Conservation (phyloP, 2,888 invertebrate genomes). For the Euplagia quadripunctaria region DNA sequence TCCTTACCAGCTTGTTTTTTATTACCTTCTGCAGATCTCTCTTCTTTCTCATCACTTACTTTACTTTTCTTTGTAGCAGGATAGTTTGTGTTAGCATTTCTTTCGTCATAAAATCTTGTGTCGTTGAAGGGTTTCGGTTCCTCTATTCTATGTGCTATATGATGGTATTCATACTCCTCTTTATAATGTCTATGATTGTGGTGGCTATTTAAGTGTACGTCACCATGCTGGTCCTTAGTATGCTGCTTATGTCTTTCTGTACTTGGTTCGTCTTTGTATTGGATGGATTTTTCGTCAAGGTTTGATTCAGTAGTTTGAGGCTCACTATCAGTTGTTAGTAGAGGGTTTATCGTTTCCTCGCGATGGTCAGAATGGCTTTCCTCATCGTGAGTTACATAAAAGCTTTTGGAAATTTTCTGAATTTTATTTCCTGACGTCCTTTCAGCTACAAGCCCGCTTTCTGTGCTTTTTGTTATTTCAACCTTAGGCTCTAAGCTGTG, state of each 20-base stretch:
- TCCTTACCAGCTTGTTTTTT: neutral
- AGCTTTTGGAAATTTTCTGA: neutral
- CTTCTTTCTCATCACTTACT: neutral
- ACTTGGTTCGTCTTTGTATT: neutral
- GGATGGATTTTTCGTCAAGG: neutral
- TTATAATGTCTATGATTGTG: constrained; percentile 4
- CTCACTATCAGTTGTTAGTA: neutral
- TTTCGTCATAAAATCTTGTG: too few relatives aligned
- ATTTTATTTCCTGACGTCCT: neutral
- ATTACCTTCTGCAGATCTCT: neutral
- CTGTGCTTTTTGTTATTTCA: neutral
- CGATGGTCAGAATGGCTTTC: neutral
- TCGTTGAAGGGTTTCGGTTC: neutral
- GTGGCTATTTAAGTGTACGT: neutral
- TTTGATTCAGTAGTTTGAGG: neutral
- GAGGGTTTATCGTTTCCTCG: neutral
- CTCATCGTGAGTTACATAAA: too few relatives aligned
- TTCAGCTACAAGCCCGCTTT: neutral
- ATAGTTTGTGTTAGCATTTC: neutral
- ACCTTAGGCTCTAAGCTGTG: neutral
- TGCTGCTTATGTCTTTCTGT: neutral
- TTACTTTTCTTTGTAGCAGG: neutral
- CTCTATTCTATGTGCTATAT: neutral
- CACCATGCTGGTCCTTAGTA: neutral
- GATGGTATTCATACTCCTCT: constrained; percentile 2